phyloP scores from a whole-genome alignment of 2,888 invertebrate species.

The Mythimna impura region DNA sequence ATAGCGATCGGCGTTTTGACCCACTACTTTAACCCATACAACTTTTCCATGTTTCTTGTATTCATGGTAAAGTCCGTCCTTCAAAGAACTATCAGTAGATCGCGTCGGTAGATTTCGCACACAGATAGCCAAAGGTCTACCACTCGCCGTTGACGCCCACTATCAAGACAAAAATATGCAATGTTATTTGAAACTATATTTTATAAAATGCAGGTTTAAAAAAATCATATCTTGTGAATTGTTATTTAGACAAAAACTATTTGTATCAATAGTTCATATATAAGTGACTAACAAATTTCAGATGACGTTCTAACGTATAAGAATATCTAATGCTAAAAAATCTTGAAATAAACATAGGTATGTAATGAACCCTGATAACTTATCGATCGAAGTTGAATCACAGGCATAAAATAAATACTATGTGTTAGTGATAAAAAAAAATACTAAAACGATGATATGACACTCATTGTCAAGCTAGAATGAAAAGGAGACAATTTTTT shows the following conservation, averaged over 20 bases:
- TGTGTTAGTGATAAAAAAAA: background rate
- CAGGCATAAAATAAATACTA: slow-evolving; percentile 2
- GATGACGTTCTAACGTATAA: slow-evolving; percentile 1
- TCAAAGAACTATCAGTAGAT: slow-evolving; percentile 97
- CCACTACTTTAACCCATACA: slow-evolving; percentile 98
- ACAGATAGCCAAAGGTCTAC: slow-evolving; percentile 96
- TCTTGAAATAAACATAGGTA: slow-evolving; percentile 2
- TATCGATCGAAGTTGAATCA: slow-evolving; percentile 1
- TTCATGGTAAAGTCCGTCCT: slow-evolving; percentile 99
- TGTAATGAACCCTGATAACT: background rate
- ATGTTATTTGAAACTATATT: slow-evolving; percentile 55
- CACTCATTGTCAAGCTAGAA: background rate
- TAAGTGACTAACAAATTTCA: background rate
- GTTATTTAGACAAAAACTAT: slow-evolving; percentile 27
- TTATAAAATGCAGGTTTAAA: slow-evolving; percentile 22
- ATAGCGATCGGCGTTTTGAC: slow-evolving; percentile 97
- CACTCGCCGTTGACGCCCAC: slow-evolving; percentile 92
- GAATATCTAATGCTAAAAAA: background rate
- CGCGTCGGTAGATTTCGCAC: slow-evolving; percentile 97
- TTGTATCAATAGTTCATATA: background rate
- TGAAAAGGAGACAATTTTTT: too few relatives aligned
- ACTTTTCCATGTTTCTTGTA: slow-evolving; percentile 99
- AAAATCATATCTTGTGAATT: slow-evolving; percentile 12
- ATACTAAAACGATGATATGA: background rate
- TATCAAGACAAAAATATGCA: slow-evolving; percentile 69